Evolutionary conservation across 2,888 invertebrate genomes (phyloP).

Genomic region (Microctonus aethiopoides): DNA sequence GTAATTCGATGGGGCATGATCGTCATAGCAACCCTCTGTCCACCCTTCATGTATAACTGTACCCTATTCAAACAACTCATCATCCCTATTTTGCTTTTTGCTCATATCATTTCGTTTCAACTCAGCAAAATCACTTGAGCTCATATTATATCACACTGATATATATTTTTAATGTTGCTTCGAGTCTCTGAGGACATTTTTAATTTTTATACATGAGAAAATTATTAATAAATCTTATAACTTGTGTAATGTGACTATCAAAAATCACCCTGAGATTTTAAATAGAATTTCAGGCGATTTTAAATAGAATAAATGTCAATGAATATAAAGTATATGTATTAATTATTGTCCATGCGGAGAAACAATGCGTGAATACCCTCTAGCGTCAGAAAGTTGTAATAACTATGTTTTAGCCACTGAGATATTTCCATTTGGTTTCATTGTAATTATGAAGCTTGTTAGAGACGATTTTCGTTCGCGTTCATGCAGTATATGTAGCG

Average conservation of each 20-base stretch:
- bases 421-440: slow-evolving; percentile 26
- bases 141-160: no score
- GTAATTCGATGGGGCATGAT: slow-evolving; percentile 66
- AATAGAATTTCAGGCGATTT: no score
- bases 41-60: slow-evolving; percentile 59
- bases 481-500: neutral
- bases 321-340: neutral
- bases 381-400: slow-evolving; percentile 21
- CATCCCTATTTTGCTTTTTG: slow-evolving; percentile 34
- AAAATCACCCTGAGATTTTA: no score
- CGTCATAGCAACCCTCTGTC: slow-evolving; percentile 65
- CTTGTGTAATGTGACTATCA: no score
- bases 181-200: no score
- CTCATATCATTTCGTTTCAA: neutral
- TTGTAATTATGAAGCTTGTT: slow-evolving; percentile 30
- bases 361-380: slow-evolving; percentile 13
- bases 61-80: slow-evolving; percentile 64
- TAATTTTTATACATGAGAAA: no score
- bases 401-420: neutral
- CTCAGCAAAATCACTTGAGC: neutral
- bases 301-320: no score
- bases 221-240: no score
- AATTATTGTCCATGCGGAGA: slow-evolving; percentile 7
- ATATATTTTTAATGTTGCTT: no score
- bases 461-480: slow-evolving; percentile 21